Conservation (phyloP, 2,113 vertebrate genomes). For the Gopherus flavomarginatus region DNA sequence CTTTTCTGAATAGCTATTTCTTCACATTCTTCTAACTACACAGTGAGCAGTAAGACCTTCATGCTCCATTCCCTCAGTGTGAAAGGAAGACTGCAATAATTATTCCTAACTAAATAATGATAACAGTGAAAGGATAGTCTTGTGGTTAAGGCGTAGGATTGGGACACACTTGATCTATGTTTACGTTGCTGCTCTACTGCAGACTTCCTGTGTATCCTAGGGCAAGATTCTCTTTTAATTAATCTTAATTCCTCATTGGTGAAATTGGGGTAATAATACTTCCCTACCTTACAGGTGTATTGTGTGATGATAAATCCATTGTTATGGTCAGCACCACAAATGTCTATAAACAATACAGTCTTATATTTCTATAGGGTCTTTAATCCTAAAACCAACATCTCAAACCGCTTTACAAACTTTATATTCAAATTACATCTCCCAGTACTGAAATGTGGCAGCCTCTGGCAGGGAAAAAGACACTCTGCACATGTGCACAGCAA, state of each 20-base stretch:
- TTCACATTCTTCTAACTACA: not conserved
- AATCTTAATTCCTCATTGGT: not conserved
- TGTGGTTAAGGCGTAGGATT: not conserved
- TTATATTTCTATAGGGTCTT: not conserved
- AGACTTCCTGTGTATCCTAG: constrained; percentile 7
- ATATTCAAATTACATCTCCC: not conserved
- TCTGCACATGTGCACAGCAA: not conserved
- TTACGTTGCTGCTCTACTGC: not conserved
- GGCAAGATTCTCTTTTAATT: not conserved
- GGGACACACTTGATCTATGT: not conserved
- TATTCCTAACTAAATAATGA: constrained; percentile 25
- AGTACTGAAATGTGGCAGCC: not conserved
- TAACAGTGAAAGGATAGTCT: not conserved
- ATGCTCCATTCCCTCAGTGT: not conserved
- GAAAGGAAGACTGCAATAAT: not conserved
- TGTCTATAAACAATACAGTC: not conserved
- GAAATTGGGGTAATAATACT: not conserved
- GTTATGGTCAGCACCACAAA: not conserved
- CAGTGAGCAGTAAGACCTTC: not conserved
- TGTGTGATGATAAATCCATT: not conserved
- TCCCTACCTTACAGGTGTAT: not conserved
- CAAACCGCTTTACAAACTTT: not conserved
- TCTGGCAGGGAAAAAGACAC: not conserved
- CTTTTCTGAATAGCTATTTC: not conserved
- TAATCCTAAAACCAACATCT: not conserved